phyloP scores from a whole-genome alignment of 2,113 vertebrate species.

The Machaerirhynchus nigripectus region DNA sequence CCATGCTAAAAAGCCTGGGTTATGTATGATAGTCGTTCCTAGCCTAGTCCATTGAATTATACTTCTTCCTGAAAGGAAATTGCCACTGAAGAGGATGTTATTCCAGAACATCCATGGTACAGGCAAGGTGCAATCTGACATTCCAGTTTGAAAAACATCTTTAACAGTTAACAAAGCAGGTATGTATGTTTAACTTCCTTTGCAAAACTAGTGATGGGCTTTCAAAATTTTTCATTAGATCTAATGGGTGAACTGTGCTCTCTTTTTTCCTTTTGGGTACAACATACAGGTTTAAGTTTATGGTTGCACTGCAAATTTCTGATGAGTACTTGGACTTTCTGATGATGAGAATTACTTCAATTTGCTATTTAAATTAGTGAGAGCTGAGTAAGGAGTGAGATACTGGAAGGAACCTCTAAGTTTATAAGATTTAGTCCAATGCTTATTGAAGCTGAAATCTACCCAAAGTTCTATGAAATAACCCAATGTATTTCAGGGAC shows the following conservation, averaged over 20 bases:
- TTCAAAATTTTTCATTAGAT: not conserved
- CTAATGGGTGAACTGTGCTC: not conserved
- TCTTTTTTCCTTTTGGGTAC: not conserved
- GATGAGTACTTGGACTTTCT: not conserved
- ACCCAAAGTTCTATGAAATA: not conserved
- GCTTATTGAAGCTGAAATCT: not conserved
- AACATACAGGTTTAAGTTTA: not conserved
- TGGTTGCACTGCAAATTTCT: not conserved
- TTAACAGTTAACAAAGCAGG: not conserved
- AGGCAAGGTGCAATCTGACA: not conserved
- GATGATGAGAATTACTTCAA: not conserved
- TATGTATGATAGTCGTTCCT: not conserved
- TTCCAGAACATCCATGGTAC: not conserved
- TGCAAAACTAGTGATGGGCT: not conserved
- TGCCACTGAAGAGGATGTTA: not conserved
- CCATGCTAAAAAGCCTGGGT: not conserved
- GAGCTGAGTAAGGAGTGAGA: not conserved
- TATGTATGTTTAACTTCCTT: not conserved
- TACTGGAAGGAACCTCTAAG: not conserved
- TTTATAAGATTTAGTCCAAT: not conserved
- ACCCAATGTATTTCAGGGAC: not conserved
- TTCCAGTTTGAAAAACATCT: not conserved
- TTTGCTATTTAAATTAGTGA: not conserved
- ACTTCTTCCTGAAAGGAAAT: not conserved
- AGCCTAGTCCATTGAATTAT: not conserved